Percentiles rank a stretch among this genome's conserved stretches.
Conservation (phyloP, 2,797 vertebrate genomes). For the Notolabrus celidotus region DNA sequence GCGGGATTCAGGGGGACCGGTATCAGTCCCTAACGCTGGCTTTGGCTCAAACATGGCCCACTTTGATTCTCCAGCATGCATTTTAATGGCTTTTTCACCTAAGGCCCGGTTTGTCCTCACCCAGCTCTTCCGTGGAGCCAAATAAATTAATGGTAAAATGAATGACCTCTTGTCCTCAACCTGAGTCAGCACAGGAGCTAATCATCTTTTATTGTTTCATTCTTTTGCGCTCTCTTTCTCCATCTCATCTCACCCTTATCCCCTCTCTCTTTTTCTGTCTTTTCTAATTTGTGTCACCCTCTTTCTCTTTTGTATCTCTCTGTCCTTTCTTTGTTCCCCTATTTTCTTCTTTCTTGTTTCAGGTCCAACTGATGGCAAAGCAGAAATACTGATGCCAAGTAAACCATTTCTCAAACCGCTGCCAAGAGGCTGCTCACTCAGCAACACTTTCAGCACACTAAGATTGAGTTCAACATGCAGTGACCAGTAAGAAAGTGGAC, state of each 20-base stretch:
- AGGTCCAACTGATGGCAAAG: not conserved
- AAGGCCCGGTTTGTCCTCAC: conserved; percentile 35
- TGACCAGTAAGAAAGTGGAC: not conserved
- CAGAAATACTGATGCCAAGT: conserved; percentile 2
- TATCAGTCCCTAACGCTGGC: conserved; percentile 29
- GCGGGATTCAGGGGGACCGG: not conserved
- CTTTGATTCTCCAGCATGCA: conserved; percentile 43
- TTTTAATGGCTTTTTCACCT: conserved; percentile 63
- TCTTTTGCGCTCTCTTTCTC: not conserved
- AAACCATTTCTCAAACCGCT: conserved; percentile 11
- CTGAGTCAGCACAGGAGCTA: conserved; percentile 60
- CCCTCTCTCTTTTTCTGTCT: not conserved
- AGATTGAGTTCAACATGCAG: not conserved
- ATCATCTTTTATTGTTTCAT: conserved; percentile 44
- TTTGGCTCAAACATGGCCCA: conserved; percentile 52
- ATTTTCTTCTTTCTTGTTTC: not conserved
- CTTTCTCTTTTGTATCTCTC: not conserved
- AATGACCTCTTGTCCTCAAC: conserved; percentile 35
- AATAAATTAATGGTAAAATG: conserved; percentile 51
- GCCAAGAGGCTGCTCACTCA: conserved; percentile 5
- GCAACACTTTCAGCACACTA: conserved; percentile 8
- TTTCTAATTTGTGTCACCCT: not conserved
- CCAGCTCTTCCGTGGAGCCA: not conserved
- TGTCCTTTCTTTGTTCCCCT: too few species aligned
- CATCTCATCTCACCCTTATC: not conserved